These are phyloP conservation scores for Leucophenga maculata DNA, from an alignment of 2,888 invertebrate species.

Conservation along the genomic window DNA sequence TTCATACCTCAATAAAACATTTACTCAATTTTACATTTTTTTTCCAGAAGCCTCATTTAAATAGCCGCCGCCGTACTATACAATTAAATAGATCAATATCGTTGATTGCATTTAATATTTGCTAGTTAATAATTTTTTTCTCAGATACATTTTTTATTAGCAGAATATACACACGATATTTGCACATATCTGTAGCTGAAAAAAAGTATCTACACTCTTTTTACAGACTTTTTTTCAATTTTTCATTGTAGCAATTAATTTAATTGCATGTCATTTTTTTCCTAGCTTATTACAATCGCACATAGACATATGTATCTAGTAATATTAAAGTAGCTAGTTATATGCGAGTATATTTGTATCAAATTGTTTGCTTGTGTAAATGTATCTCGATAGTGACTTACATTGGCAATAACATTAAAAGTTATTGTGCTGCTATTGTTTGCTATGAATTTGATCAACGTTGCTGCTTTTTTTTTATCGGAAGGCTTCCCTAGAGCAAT, in stretches of 20 bases:
- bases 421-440: constrained; percentile 10
- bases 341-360: constrained; percentile 8
- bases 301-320: not conserved
- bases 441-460: not conserved
- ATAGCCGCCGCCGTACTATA: no score
- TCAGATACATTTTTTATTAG: not conserved
- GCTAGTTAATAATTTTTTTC: constrained; percentile 1
- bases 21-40: no score
- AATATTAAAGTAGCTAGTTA: not conserved
- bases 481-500: constrained; percentile 10
- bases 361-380: not conserved
- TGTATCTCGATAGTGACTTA: constrained; percentile 22
- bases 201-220: not conserved
- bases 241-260: constrained; percentile 24
- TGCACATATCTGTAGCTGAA: constrained; percentile 17
- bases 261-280: constrained; percentile 25
- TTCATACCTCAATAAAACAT: no score
- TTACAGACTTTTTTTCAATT: constrained; percentile 8
- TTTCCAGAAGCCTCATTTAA: no score
- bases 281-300: constrained; percentile 9
- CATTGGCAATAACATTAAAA: constrained; percentile 22
- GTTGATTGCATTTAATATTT: constrained; percentile 2
- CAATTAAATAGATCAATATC: constrained; percentile 2
- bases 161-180: constrained; percentile 3
- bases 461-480: not conserved